Base-by-base conservation (phyloP, 2,113 vertebrate species). In the Amphilophus citrinellus region DNA sequence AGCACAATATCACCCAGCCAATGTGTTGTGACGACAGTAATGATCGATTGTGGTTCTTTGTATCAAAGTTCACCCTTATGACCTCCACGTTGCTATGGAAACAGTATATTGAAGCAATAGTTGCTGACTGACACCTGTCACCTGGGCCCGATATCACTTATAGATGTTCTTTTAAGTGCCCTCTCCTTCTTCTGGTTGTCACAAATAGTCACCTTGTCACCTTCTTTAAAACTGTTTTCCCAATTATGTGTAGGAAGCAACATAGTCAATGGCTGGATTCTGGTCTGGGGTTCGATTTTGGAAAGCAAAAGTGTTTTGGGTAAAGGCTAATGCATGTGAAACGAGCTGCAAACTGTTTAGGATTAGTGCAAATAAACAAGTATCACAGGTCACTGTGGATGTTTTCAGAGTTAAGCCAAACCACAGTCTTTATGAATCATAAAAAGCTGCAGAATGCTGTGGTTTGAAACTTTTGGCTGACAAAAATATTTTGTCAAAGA, bases 51-150 rank as follows among this genome's bases (percentile, higher is more conserved):
- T 10, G 59, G 77, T 53, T 85, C 47, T 86, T 90, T 91, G 82
- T 90, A 90, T 91, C 88, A 88, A 86, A 53, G 61, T 58, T 93
- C 87, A 93, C 91, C 93, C 66, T 82, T 89, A 86, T 92, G 83
- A 90, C 91, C 91, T 88, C 78, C 14, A 2, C 30, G 90, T 93
- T 93, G 76, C 88, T 87, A 86, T 84, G 87, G 92, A 79, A 88
- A 91, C 91, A 83, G 56, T 39, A 65, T 89, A 83, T 89, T n/a
- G 57, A 53, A 76, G 76, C 37, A 71, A 84, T 63, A 62, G 63
- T 68, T 42, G 79, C 57, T 84, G 87, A 92, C 75, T 91, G 89
- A 89, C 85, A 89, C 73, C 77, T 60, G 87, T 90, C 80, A 81
- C 76, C 63, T 44, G 65, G 60, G 82, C 87, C 61, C 66, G 76